A percentile compares a stretch with the other conserved stretches of the same genome.
Conservation (phyloP, 2,113 vertebrate genomes). For the Corythoichthys haematopterus region DNA sequence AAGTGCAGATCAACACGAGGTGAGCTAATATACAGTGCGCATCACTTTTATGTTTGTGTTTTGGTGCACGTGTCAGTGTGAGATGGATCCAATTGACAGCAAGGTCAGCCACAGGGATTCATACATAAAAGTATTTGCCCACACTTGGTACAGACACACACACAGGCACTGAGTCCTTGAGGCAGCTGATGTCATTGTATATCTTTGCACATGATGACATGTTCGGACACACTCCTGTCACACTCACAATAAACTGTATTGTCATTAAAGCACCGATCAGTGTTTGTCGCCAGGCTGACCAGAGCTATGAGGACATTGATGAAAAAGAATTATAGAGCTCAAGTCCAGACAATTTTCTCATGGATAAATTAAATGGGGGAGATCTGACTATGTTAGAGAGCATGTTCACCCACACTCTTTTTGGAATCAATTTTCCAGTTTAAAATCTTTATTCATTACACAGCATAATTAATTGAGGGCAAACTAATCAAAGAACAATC, state of each 20-base stretch:
- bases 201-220: slow-evolving; percentile 7
- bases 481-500: not conserved
- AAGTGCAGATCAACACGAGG: not conserved
- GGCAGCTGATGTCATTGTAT: slow-evolving; percentile 21
- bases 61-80: slow-evolving; percentile 16
- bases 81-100: slow-evolving; percentile 16
- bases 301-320: slow-evolving; percentile 19
- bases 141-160: not conserved
- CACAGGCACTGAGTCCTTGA: slow-evolving; percentile 26
- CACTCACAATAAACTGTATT: slow-evolving; percentile 20
- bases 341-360: too few relatives aligned
- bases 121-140: slow-evolving; percentile 8
- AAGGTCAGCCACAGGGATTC: slow-evolving; percentile 7
- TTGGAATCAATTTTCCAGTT: too few relatives aligned
- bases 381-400: too few relatives aligned
- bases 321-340: not conserved
- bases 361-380: too few relatives aligned
- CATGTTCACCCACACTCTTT: too few relatives aligned
- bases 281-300: slow-evolving; percentile 37
- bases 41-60: slow-evolving; percentile 3
- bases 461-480: not conserved
- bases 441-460: too few relatives aligned
- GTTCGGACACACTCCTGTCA: slow-evolving; percentile 3
- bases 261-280: slow-evolving; percentile 47
- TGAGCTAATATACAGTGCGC: slow-evolving; percentile 20